Evolutionary conservation across 2,888 invertebrate genomes (phyloP).

Genomic region (Agrotis exclamationis): DNA sequence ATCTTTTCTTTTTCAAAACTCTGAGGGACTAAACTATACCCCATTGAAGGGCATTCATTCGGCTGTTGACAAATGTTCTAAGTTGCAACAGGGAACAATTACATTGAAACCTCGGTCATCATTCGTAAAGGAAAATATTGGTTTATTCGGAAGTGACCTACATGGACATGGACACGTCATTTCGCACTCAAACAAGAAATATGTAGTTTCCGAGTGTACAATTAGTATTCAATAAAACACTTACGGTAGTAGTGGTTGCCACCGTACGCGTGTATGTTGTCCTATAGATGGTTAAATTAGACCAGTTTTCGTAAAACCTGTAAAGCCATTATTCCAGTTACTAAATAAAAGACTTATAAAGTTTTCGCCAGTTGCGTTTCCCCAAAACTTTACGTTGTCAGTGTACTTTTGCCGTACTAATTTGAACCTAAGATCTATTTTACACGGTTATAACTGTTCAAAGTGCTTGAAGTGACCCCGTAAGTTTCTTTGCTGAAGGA

Average conservation of each 20-base stretch:
- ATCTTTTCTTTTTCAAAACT: too few species aligned
- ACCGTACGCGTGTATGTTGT: conserved; percentile 4
- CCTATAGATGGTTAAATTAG: background rate
- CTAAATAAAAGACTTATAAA: conserved; percentile 30
- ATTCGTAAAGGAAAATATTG: conserved; percentile 44
- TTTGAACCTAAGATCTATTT: background rate
- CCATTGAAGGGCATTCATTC: conserved; percentile 34
- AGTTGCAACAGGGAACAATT: conserved; percentile 32
- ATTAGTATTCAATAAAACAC: conserved; percentile 37
- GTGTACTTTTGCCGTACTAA: conserved; percentile 2
- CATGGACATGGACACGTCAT: conserved; percentile 48
- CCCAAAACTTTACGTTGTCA: background rate
- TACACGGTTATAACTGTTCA: background rate
- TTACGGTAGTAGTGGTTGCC: conserved; percentile 24
- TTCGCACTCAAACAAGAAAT: conserved; percentile 37
- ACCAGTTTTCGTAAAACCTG: background rate
- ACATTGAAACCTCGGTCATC: conserved; percentile 39
- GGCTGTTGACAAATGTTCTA: conserved; percentile 25
- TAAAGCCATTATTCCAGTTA: background rate
- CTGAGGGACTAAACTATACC: too few species aligned
- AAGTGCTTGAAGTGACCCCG: conserved; percentile 9
- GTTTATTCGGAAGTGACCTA: conserved; percentile 50
- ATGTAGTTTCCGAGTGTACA: conserved; percentile 23
- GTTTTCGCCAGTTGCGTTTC: background rate
- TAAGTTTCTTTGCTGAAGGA: background rate